phyloP scores from a whole-genome alignment of 30 jellyfish, hydroid and myxozoan species.

The Chironex yamaguchii region DNA sequence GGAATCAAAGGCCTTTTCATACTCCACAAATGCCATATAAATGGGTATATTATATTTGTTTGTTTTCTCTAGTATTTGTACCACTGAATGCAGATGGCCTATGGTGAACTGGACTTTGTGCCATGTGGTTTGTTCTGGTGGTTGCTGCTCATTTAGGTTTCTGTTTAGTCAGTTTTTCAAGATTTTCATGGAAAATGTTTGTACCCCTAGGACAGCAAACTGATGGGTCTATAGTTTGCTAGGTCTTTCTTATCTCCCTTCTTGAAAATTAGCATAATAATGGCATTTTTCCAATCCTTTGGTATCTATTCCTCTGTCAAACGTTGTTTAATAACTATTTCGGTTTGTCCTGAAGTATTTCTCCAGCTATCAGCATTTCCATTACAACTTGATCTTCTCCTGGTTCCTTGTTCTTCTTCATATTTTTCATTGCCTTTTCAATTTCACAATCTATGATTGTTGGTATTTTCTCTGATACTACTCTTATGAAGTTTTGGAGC shows the following conservation, averaged over 20 bases:
- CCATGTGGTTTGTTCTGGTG: conserved; percentile 65
- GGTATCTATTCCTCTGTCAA: no score
- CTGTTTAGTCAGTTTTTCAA: conserved; percentile 10
- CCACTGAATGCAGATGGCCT: conserved; percentile 29
- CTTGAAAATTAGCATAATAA: no score
- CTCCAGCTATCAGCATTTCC: no score
- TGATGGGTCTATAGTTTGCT: background rate
- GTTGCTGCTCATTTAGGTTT: conserved; percentile 32
- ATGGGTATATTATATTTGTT: conserved; percentile 23
- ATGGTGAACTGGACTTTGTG: conserved; percentile 23
- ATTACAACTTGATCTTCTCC: background rate
- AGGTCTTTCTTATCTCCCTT: background rate
- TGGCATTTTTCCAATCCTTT: no score
- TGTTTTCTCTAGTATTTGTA: conserved; percentile 25
- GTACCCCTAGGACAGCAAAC: background rate
- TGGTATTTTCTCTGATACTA: background rate
- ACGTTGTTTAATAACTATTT: no score
- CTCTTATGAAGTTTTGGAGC: background rate
- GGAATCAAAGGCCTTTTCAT: conserved; percentile 13
- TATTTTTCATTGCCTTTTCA: background rate
- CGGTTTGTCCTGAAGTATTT: no score
- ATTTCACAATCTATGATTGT: background rate
- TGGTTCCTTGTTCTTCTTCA: background rate
- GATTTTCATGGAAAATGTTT: conserved; percentile 28
- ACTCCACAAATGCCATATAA: conserved; percentile 31